Evolutionary conservation across 1,140 invertebrate species (phyloP).

Genomic region (Doryteuthis pealeii): DNA sequence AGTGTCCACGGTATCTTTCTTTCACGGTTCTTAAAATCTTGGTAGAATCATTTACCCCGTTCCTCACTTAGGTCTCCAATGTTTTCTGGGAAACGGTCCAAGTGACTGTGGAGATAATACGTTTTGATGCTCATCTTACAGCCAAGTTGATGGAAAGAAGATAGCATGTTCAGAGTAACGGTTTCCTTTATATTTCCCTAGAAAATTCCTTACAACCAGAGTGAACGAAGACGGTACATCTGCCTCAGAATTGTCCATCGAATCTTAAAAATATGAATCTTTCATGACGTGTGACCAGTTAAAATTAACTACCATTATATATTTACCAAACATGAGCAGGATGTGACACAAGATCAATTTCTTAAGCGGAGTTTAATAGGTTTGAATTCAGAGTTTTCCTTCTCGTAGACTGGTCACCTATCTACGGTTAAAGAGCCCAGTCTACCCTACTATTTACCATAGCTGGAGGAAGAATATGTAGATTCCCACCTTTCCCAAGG

Average conservation of each 20-base stretch:
- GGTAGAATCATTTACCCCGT: constrained; percentile 5
- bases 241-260: neutral
- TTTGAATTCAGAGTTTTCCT: too few relatives aligned
- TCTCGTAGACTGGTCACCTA: too few relatives aligned
- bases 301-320: neutral
- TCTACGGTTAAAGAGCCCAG: too few relatives aligned
- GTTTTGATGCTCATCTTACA: too few relatives aligned
- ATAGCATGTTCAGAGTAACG: neutral
- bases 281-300: neutral
- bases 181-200: neutral
- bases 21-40: neutral
- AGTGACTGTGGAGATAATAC: too few relatives aligned
- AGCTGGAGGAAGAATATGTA: too few relatives aligned
- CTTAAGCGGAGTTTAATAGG: too few relatives aligned
- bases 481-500: too few relatives aligned
- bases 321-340: too few relatives aligned
- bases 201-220: neutral
- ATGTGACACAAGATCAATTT: too few relatives aligned
- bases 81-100: constrained; percentile 2
- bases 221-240: neutral
- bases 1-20: neutral
- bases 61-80: neutral
- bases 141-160: too few relatives aligned
- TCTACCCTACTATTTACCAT: too few relatives aligned
- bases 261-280: neutral